Conservation (phyloP, 2,797 vertebrate genomes). For the Sternarchorhynchus goeldii region DNA sequence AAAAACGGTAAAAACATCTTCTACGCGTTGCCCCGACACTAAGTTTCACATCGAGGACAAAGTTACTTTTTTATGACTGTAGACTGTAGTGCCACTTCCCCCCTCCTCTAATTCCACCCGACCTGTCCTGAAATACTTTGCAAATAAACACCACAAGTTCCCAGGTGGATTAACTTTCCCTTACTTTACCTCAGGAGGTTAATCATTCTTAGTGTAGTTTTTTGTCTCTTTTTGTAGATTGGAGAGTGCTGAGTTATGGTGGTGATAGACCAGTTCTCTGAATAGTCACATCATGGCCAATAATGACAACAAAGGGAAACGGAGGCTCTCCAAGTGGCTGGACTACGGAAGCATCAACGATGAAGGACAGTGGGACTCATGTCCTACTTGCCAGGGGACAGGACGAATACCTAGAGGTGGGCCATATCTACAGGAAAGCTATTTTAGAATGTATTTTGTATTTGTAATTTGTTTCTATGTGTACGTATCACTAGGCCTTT, state of each 20-base stretch:
- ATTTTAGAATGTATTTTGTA: not conserved
- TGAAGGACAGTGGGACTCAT: constrained; percentile 65
- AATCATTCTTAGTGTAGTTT: not conserved
- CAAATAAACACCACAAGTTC: not conserved
- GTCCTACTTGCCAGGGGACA: constrained; percentile 84
- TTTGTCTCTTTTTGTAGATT: constrained; percentile 22
- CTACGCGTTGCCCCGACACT: too few relatives aligned
- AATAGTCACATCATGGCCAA: constrained; percentile 53
- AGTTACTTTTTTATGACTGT: not conserved
- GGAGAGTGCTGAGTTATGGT: constrained; percentile 30
- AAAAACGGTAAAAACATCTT: too few relatives aligned
- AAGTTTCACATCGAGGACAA: not conserved
- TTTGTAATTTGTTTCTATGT: too few relatives aligned
- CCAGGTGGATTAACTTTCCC: not conserved
- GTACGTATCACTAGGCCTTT: too few relatives aligned
- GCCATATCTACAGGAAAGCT: constrained; percentile 12
- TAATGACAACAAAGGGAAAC: constrained; percentile 48
- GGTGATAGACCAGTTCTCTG: not conserved
- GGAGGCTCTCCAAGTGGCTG: constrained; percentile 53
- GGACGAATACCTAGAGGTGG: constrained; percentile 83
- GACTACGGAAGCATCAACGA: constrained; percentile 66
- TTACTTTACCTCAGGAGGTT: too few relatives aligned
- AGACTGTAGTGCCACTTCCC: not conserved
- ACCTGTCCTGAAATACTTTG: not conserved
- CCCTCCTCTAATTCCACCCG: too few relatives aligned